A percentile compares a stretch with the other conserved stretches of the same genome.
These are phyloP conservation scores for Ptychobarbus kaznakovi DNA, from an alignment of 2,797 vertebrate species.

Conservation along the genomic window DNA sequence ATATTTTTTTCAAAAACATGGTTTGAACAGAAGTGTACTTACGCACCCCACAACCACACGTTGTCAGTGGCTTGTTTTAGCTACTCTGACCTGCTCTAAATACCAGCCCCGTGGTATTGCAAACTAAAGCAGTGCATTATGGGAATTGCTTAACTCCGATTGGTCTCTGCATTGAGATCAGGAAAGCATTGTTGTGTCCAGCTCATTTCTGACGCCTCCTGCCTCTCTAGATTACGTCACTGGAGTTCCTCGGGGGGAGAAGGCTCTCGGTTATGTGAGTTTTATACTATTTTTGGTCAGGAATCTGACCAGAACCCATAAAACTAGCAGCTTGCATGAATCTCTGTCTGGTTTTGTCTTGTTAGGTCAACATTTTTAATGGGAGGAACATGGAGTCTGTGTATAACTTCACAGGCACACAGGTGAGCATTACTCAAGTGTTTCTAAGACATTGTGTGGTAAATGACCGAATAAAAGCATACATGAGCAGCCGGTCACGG, in stretches of 20 bases:
- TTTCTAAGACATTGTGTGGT: background rate
- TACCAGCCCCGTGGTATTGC: background rate
- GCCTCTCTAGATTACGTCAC: conserved; percentile 87
- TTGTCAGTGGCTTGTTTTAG: background rate
- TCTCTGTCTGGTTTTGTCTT: conserved; percentile 53
- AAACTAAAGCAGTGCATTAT: conserved; percentile 3
- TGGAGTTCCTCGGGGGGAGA: conserved; percentile 91
- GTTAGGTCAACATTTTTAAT: conserved; percentile 93
- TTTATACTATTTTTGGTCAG: conserved; percentile 17
- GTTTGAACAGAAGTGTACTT: background rate
- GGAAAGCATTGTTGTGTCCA: conserved; percentile 5
- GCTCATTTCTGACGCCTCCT: conserved; percentile 14
- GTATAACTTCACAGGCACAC: conserved; percentile 92
- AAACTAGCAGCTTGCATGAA: background rate
- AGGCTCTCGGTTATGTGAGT: conserved; percentile 93
- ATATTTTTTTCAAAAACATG: background rate
- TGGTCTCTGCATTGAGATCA: conserved; percentile 12
- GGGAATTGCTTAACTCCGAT: conserved; percentile 9
- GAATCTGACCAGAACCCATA: conserved; percentile 15
- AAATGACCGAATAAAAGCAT: background rate
- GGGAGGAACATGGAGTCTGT: conserved; percentile 90
- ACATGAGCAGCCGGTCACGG: conserved; percentile 15
- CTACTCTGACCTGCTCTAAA: background rate
- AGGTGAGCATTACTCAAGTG: conserved; percentile 76
- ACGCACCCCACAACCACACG: background rate